Percentiles rank a stretch among this genome's conserved stretches.
Evolutionary conservation across 2,888 invertebrate species (phyloP).

Genomic region (Pseudanteris insignis): DNA sequence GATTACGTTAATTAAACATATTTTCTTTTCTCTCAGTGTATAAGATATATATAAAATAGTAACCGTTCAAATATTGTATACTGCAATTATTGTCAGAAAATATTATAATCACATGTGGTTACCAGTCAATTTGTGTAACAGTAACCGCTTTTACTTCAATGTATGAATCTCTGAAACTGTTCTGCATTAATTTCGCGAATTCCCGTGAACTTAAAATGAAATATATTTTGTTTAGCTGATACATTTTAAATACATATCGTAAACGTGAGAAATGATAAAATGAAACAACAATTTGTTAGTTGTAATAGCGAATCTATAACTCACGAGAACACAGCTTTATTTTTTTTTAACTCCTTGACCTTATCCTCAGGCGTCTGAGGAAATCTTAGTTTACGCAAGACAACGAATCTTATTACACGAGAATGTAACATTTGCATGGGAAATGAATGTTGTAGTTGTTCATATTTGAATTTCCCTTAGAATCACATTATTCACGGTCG

Average conservation of each 20-base stretch:
- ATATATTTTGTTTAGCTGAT: slow-evolving; percentile 22
- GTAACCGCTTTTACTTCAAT: no score
- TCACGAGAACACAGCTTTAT: slow-evolving; percentile 28
- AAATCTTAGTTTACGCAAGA: slow-evolving; percentile 45
- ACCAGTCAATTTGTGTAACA: no score
- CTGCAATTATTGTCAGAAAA: no score
- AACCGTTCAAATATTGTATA: no score
- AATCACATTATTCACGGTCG: slow-evolving; percentile 42
- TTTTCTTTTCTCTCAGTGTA: no score
- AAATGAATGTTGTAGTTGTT: slow-evolving; percentile 34
- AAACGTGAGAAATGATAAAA: slow-evolving; percentile 20
- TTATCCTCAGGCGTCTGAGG: slow-evolving; percentile 44
- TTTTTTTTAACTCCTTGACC: slow-evolving; percentile 45
- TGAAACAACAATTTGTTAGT: slow-evolving; percentile 28
- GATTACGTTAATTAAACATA: no score
- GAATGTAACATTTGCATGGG: slow-evolving; percentile 45
- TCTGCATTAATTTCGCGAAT: no score
- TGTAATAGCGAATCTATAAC: slow-evolving; percentile 38
- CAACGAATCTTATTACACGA: slow-evolving; percentile 39
- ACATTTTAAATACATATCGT: no score
- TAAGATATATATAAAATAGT: no score
- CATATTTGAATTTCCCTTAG: slow-evolving; percentile 41
- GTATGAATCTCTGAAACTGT: no score
- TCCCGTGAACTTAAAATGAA: no score
- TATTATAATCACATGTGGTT: no score